These are phyloP conservation scores for Spodoptera littoralis DNA, from an alignment of 2,888 invertebrate genomes.

Conservation along the genomic window DNA sequence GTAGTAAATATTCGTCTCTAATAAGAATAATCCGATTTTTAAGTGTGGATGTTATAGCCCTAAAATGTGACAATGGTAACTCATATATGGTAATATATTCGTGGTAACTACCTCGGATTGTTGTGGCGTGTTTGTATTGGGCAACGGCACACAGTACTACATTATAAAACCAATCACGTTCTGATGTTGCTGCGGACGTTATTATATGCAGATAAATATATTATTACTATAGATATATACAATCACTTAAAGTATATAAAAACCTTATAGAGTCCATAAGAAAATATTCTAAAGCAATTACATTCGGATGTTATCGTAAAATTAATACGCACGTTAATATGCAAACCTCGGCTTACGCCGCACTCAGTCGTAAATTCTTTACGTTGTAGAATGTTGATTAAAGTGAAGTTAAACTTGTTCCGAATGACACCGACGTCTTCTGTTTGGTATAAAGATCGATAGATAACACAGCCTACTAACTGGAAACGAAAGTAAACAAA, in stretches of 20 bases:
- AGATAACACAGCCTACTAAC: constrained; percentile 37
- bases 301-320: constrained; percentile 55
- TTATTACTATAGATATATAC: constrained; percentile 39
- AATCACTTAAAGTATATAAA: constrained; percentile 13
- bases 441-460: constrained; percentile 34
- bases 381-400: constrained; percentile 62
- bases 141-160: constrained; percentile 40
- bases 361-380: constrained; percentile 61
- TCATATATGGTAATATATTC: constrained; percentile 47
- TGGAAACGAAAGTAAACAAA: constrained; percentile 57
- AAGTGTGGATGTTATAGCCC: constrained; percentile 34
- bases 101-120: constrained; percentile 42
- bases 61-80: constrained; percentile 40
- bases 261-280: constrained; percentile 21
- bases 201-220: constrained; percentile 18
- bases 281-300: constrained; percentile 52
- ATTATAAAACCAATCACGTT: constrained; percentile 56
- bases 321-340: constrained; percentile 58
- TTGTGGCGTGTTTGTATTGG: constrained; percentile 39
- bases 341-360: constrained; percentile 57
- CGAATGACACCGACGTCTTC: constrained; percentile 43
- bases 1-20: constrained; percentile 33
- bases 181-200: constrained; percentile 37
- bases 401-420: constrained; percentile 51
- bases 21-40: constrained; percentile 38